These are phyloP conservation scores for Portunus trituberculatus DNA, from an alignment of 1,140 invertebrate genomes.

Conservation along the genomic window DNA sequence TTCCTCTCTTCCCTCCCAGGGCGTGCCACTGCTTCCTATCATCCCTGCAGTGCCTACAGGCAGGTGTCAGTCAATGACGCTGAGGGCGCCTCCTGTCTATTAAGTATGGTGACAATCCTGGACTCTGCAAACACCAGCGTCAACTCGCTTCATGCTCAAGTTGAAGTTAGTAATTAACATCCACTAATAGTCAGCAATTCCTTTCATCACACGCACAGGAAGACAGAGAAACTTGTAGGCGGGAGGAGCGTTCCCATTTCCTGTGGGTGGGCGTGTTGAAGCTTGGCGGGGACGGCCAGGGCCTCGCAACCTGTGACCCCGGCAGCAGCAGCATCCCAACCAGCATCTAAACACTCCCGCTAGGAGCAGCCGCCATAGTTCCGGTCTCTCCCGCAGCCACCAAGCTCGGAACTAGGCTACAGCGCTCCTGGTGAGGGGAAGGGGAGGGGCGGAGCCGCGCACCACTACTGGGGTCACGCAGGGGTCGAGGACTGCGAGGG, in stretches of 20 bases:
- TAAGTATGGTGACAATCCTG: neutral
- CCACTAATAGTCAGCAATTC: no score
- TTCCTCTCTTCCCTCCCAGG: conserved; percentile 25
- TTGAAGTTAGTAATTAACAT: no score
- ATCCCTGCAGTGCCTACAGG: neutral
- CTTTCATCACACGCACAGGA: no score
- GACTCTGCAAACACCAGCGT: neutral
- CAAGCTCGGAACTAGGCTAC: conserved; percentile 61
- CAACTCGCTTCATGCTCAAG: neutral
- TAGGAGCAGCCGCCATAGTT: conserved; percentile 48
- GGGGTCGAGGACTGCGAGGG: neutral
- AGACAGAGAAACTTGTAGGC: neutral
- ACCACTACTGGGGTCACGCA: neutral
- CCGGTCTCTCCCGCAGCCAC: conserved; percentile 26
- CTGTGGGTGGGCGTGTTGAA: neutral
- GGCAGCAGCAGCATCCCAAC: conserved; percentile 24
- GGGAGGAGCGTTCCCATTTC: conserved; percentile 7
- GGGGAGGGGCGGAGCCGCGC: neutral
- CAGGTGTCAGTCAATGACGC: neutral
- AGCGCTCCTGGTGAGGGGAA: conserved; percentile 33
- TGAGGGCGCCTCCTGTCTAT: neutral
- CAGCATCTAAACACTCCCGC: conserved; percentile 42
- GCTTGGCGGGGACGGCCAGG: conserved; percentile 10
- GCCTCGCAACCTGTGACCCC: conserved; percentile 42
- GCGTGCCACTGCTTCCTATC: neutral